phyloP scores from a whole-genome alignment of 2,113 vertebrate species.

The Nesoenas mayeri region DNA sequence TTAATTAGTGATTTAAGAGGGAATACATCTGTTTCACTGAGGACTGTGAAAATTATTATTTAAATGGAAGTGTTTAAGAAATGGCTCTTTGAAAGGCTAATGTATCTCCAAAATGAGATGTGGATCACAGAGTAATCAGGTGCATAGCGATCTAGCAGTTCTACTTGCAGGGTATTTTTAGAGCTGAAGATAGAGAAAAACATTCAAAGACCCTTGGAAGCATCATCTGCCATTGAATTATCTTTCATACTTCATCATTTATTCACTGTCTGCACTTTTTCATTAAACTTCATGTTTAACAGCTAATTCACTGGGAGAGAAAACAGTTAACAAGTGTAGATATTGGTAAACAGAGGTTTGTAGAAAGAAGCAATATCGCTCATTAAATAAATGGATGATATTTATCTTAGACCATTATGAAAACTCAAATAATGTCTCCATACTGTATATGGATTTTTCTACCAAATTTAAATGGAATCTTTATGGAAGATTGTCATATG shows the following conservation, averaged over 20 bases:
- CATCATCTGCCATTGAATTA: not conserved
- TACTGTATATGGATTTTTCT: not conserved
- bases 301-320: not conserved
- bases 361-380: not conserved
- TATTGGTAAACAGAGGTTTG: not conserved
- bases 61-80: constrained; percentile 26
- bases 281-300: not conserved
- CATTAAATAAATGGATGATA: not conserved
- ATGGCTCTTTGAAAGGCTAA: constrained; percentile 28
- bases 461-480: not conserved
- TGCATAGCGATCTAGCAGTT: not conserved
- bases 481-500: not conserved
- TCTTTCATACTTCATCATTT: not conserved
- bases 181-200: not conserved
- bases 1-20: constrained; percentile 65
- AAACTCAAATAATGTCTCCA: not conserved
- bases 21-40: constrained; percentile 53
- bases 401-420: not conserved
- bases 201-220: not conserved
- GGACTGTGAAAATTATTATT: constrained; percentile 60
- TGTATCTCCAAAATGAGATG: constrained; percentile 7
- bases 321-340: not conserved
- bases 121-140: not conserved
- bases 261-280: not conserved
- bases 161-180: not conserved